These are phyloP conservation scores for Triops longicaudatus DNA, from an alignment of 1,140 invertebrate species.

Conservation along the genomic window DNA sequence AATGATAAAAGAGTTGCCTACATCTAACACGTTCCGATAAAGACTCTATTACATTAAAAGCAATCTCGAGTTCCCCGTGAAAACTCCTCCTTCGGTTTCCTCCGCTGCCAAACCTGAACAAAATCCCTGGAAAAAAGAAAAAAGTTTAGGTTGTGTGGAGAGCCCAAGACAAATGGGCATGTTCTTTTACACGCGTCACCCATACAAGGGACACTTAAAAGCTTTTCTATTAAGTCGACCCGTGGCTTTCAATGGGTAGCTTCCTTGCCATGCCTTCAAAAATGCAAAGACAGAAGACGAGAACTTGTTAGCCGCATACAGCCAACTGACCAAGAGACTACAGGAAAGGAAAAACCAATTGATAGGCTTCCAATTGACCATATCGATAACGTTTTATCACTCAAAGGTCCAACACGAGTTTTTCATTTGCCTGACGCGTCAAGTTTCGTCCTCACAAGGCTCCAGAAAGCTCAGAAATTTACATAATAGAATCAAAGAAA, in stretches of 20 bases:
- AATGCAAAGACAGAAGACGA: not conserved
- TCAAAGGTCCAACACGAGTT: too few relatives aligned
- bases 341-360: not conserved
- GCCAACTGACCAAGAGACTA: too few relatives aligned
- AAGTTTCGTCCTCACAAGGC: too few relatives aligned
- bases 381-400: too few relatives aligned
- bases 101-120: too few relatives aligned
- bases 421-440: too few relatives aligned
- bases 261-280: not conserved
- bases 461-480: conserved; percentile 1
- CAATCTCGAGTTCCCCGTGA: not conserved
- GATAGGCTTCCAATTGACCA: not conserved
- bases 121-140: not conserved
- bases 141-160: not conserved
- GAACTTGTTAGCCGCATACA: not conserved
- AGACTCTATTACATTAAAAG: conserved; percentile 15
- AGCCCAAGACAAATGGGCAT: conserved; percentile 4
- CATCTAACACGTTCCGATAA: not conserved
- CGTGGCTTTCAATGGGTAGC: not conserved
- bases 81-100: not conserved
- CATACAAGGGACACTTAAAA: conserved; percentile 15
- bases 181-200: conserved; percentile 8
- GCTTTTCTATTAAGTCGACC: not conserved
- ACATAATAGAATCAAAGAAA: not conserved
- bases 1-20: not conserved